These are phyloP conservation scores for Callyntrura sp. DNA, from an alignment of 2,888 invertebrate genomes.

Conservation along the genomic window DNA sequence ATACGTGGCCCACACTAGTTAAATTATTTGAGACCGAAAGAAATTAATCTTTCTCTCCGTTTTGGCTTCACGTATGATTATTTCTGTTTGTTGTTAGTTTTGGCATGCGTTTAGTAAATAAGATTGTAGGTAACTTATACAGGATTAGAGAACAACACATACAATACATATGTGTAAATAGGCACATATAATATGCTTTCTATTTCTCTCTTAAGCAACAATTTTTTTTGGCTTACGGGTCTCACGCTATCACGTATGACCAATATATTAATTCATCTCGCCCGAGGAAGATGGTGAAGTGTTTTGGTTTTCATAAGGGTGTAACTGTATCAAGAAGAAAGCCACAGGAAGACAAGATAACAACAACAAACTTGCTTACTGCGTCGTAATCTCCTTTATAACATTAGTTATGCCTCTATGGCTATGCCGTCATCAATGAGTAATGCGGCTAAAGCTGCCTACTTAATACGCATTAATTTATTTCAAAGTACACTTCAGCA, in stretches of 20 bases:
- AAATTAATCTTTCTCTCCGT: constrained; percentile 45
- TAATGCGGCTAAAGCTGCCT: no score
- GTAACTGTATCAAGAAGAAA: constrained; percentile 5
- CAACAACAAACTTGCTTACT: no score
- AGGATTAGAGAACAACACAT: background rate
- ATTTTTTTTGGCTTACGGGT: constrained; percentile 1
- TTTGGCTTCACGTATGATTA: background rate
- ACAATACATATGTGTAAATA: background rate
- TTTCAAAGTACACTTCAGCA: no score
- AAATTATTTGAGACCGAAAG: constrained; percentile 49
- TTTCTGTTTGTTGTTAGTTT: background rate
- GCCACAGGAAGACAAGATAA: background rate
- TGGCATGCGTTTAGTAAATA: background rate
- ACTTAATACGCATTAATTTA: no score
- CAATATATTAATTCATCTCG: constrained; percentile 6
- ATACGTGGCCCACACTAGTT: background rate
- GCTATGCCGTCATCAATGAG: no score
- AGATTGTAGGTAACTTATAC: no score
- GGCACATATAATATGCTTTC: no score
- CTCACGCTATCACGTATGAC: constrained; percentile 7
- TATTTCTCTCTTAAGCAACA: background rate
- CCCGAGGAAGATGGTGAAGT: background rate
- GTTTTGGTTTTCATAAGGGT: background rate
- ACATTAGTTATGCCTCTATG: no score
- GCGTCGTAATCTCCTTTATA: no score